phyloP scores from a whole-genome alignment of 2,113 vertebrate species.

The Misgurnus anguillicaudatus region DNA sequence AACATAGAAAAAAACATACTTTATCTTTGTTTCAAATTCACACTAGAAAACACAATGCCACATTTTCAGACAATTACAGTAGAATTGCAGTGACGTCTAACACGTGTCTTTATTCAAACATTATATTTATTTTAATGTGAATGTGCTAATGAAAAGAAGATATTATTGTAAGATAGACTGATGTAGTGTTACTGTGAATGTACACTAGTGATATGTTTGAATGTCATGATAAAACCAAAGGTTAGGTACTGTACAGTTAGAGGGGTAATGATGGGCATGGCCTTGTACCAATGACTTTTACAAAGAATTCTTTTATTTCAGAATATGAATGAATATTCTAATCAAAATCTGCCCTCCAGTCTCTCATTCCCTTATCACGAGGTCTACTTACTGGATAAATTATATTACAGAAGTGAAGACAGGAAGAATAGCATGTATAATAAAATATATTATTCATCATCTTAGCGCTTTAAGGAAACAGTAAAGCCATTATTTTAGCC shows the following conservation, averaged over 20 bases:
- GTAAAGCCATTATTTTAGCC: conserved; percentile 5
- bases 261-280: not conserved
- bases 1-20: no score
- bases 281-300: not conserved
- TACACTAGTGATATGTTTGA: not conserved
- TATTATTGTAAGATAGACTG: not conserved
- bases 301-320: conserved; percentile 1
- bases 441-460: conserved; percentile 20
- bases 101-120: not conserved
- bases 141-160: no score
- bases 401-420: not conserved
- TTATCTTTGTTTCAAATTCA: no score
- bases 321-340: conserved; percentile 14
- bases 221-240: not conserved
- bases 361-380: not conserved
- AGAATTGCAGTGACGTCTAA: no score
- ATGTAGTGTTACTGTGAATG: not conserved
- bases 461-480: not conserved
- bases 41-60: no score
- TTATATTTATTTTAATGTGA: not conserved
- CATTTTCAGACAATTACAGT: no score
- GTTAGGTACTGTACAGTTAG: not conserved
- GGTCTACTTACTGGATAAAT: not conserved
- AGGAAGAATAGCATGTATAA: conserved; percentile 20
- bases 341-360: conserved; percentile 11